Evolutionary conservation across 2,888 invertebrate genomes (phyloP).

Genomic region (Thymelicus lineola): DNA sequence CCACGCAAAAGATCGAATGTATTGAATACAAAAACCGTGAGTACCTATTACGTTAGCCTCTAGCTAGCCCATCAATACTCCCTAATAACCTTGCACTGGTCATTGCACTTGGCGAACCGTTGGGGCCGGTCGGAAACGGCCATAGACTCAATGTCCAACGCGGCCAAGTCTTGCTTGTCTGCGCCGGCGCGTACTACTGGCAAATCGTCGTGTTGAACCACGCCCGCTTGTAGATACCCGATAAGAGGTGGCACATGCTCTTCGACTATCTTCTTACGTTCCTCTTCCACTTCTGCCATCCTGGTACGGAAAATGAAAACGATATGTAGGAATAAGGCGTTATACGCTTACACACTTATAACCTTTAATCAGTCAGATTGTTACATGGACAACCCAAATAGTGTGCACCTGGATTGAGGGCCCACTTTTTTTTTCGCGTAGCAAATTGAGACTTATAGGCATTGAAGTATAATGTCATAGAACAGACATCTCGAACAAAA

Average conservation of each 20-base stretch:
- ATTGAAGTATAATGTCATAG: too few relatives aligned
- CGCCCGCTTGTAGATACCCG: slow-evolving; percentile 85
- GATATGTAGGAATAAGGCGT: too few relatives aligned
- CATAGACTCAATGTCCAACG: slow-evolving; percentile 51
- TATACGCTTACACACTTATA: too few relatives aligned
- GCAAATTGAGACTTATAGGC: too few relatives aligned
- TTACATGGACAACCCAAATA: too few relatives aligned
- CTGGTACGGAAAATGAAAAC: slow-evolving; percentile 55
- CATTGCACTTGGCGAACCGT: slow-evolving; percentile 63
- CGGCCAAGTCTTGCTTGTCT: slow-evolving; percentile 7
- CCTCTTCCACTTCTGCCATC: slow-evolving; percentile 79
- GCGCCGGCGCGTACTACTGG: slow-evolving; percentile 52
- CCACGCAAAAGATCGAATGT: too few relatives aligned
- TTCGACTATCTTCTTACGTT: slow-evolving; percentile 81
- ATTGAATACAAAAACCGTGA: too few relatives aligned
- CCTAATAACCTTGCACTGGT: slow-evolving; percentile 61
- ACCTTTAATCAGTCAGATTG: too few relatives aligned
- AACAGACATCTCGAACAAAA: too few relatives aligned
- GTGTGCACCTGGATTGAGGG: too few relatives aligned
- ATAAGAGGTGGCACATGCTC: slow-evolving; percentile 84
- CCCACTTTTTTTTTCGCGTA: too few relatives aligned
- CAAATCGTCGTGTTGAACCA: slow-evolving; percentile 75
- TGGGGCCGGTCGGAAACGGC: slow-evolving; percentile 39
- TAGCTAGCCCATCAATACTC: slow-evolving; percentile 51
- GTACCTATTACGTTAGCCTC: too few relatives aligned